Conservation (phyloP, 1,140 invertebrate species). For the Philotrypesis tridentata region DNA sequence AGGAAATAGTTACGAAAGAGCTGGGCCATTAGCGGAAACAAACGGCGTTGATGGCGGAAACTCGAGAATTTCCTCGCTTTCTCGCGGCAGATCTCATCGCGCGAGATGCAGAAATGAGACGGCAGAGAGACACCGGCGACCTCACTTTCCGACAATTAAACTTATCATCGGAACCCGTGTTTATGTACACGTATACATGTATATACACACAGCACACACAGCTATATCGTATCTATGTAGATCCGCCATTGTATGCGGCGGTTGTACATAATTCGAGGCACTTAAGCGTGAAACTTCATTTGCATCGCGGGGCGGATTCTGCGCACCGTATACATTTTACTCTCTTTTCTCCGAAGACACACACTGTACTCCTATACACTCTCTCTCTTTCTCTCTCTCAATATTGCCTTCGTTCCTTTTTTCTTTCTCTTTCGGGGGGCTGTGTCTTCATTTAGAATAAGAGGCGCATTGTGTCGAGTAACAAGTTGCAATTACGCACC, state of each 20-base stretch:
- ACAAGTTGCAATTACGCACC: conserved; percentile 30
- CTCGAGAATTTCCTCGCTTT: background rate
- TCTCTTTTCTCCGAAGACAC: background rate
- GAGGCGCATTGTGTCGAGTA: background rate
- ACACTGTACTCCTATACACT: background rate
- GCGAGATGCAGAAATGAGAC: background rate
- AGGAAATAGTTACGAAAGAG: background rate
- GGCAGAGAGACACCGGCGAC: too few relatives aligned
- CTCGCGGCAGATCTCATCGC: background rate
- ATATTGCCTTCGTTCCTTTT: background rate
- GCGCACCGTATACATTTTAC: conserved; percentile 26
- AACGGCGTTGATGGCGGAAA: background rate
- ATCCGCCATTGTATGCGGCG: conserved; percentile 36
- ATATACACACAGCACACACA: too few relatives aligned
- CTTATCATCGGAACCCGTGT: conserved; percentile 19
- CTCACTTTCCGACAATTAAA: conserved; percentile 21
- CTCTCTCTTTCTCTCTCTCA: background rate
- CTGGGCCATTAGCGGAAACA: background rate
- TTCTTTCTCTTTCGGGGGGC: background rate
- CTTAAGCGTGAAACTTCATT: conserved; percentile 45
- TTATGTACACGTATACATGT: too few relatives aligned
- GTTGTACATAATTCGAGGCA: conserved; percentile 39
- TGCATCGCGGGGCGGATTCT: conserved; percentile 30
- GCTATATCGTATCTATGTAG: conserved; percentile 30
- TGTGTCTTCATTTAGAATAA: conserved; percentile 32